phyloP scores from a whole-genome alignment of 2,888 invertebrate species.

The Cryptus armator region DNA sequence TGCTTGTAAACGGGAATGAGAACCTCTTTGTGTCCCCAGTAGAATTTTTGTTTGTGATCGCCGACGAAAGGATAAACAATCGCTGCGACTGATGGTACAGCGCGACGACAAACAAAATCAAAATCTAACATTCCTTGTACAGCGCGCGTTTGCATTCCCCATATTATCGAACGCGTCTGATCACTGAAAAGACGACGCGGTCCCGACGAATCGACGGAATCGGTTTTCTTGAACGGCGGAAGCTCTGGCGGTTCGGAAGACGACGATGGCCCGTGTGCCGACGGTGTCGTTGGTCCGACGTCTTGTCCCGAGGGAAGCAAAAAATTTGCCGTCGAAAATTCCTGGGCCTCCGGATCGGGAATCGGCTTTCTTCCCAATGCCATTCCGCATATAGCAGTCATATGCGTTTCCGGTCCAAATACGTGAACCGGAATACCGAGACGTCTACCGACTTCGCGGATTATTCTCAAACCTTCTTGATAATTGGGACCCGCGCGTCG shows the following conservation, averaged over 20 bases:
- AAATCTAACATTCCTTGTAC: constrained; percentile 99
- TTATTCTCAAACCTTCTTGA: constrained; percentile 94
- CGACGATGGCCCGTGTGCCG: constrained; percentile 65
- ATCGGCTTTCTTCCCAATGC: constrained; percentile 96
- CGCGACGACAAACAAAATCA: constrained; percentile 96
- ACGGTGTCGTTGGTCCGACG: constrained; percentile 78
- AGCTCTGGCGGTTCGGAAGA: constrained; percentile 66
- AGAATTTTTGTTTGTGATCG: constrained; percentile 99
- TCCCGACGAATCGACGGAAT: constrained; percentile 77
- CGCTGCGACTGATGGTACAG: constrained; percentile 96
- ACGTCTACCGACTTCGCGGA: constrained; percentile 85
- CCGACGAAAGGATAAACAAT: constrained; percentile 99
- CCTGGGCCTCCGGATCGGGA: constrained; percentile 89
- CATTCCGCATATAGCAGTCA: constrained; percentile 99
- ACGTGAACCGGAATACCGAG: constrained; percentile 97
- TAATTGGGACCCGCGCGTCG: constrained; percentile 99
- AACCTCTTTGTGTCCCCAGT: constrained; percentile 99
- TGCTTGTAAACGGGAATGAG: constrained; percentile 95
- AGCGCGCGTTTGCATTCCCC: constrained; percentile 99
- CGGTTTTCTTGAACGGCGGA: constrained; percentile 69
- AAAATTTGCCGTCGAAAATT: constrained; percentile 95
- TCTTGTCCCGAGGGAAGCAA: constrained; percentile 92
- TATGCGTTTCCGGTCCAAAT: constrained; percentile 99
- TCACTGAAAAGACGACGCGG: constrained; percentile 90
- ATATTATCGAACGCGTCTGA: constrained; percentile 96